Evolutionary conservation across 1,140 invertebrate genomes (phyloP), one percentile per base, ranked within the genome.

Genomic region (Cherax quadricarinatus): DNA sequence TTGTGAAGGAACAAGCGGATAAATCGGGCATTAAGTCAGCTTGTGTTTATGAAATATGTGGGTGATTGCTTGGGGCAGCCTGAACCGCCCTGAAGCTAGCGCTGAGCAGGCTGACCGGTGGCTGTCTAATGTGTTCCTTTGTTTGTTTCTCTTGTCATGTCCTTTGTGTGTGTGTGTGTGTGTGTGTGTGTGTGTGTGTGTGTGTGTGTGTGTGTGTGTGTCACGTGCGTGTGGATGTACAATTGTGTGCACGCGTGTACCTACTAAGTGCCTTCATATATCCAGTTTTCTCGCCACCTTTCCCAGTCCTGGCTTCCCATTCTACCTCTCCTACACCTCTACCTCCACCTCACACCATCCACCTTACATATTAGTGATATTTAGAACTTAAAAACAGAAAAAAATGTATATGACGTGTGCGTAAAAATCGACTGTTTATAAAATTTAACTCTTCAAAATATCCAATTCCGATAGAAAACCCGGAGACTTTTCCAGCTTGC

Each of bases 401-500:
- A 30, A 30, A 9, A 30, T 75, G 3, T 4, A 9, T 10, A 1
- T 30, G 66, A 75, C 70, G 70, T 75, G 24, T 10, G 21, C 70
- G 24, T 30, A 75, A 0, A 30, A 24, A 75, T 3, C 24, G 70
- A 75, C 7, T n/a, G 3, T 30, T 75, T 6, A 9, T 10, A 4
- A 10, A 30, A 75, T 30, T 6, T 30, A 75, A 75, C 9, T 75
- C 21, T 30, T 7, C 41, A 75, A 30, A 9, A 1, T 16, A 66
- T 18, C 14, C 41, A 75, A 30, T 75, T 30, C 70, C n/a, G 70
- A 75, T 30, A 30, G 70, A 75, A 70, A 41, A 57, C 53, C 60
- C 48, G 48, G 70, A 86, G 90, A 91, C 90, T 86, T 70, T 91
- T 91, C 90, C 90, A 91, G 90, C 90, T 91, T 86, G 90, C 83